phyloP scores from a whole-genome alignment of 2,888 invertebrate species.

The Lasioglossum zephyrum region DNA sequence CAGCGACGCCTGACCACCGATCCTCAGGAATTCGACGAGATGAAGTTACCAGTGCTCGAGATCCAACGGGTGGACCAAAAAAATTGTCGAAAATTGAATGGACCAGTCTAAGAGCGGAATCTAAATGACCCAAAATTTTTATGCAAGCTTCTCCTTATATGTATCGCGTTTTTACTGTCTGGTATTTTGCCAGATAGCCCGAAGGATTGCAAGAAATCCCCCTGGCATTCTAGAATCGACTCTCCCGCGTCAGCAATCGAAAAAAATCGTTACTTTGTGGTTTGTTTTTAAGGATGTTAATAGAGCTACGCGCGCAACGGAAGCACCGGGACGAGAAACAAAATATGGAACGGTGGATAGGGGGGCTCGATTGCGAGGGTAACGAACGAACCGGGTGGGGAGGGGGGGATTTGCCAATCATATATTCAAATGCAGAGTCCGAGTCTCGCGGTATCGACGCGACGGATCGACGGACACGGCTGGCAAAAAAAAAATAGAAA shows the following conservation, averaged over 20 bases:
- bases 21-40: background rate
- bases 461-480: conserved; percentile 18
- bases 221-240: background rate
- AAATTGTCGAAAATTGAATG: background rate
- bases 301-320: background rate
- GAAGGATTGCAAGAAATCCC: background rate
- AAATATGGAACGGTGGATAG: conserved; percentile 2
- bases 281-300: background rate
- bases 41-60: background rate
- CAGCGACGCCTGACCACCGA: background rate
- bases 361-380: background rate
- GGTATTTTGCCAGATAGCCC: too few species aligned
- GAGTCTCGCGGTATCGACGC: conserved; percentile 20
- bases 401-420: conserved; percentile 49
- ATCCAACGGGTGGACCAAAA: background rate
- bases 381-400: conserved; percentile 19
- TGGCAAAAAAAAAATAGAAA: conserved; percentile 40
- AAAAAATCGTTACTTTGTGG: background rate
- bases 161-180: background rate
- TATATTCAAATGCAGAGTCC: conserved; percentile 57
- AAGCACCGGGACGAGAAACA: background rate
- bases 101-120: background rate
- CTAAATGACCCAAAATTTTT: background rate
- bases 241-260: background rate
- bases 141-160: too few species aligned